A percentile compares a stretch with the other conserved stretches of the same genome.
Conservation (phyloP, 1,140 invertebrate genomes). For the Anthonomus grandis region DNA sequence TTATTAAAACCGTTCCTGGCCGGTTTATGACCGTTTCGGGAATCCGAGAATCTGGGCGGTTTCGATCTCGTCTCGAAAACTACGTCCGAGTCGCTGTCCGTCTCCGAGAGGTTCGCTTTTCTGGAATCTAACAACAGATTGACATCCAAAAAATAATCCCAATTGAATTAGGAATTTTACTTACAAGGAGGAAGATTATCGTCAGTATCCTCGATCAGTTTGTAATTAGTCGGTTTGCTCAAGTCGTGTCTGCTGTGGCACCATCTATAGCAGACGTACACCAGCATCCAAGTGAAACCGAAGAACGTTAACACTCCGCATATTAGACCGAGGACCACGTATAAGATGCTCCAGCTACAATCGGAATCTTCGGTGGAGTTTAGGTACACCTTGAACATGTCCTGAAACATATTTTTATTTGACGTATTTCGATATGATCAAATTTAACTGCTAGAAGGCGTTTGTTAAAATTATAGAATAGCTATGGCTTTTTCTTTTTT, state of each 20-base stretch:
- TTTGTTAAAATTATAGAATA: too few relatives aligned
- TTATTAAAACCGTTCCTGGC: constrained; percentile 54
- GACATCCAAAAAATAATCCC: not conserved
- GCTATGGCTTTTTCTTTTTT: too few relatives aligned
- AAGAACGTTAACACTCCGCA: constrained; percentile 61
- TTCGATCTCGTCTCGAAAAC: constrained; percentile 63
- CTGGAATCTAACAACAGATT: constrained; percentile 52
- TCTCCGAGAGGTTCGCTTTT: constrained; percentile 65
- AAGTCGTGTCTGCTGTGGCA: constrained; percentile 51
- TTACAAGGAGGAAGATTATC: constrained; percentile 54
- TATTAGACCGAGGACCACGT: constrained; percentile 75
- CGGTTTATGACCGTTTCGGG: constrained; percentile 52
- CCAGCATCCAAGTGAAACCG: constrained; percentile 65
- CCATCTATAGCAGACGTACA: constrained; percentile 63
- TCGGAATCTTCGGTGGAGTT: constrained; percentile 63
- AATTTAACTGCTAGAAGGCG: too few relatives aligned
- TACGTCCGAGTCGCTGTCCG: constrained; percentile 72
- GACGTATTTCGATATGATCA: too few relatives aligned
- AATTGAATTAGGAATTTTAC: constrained; percentile 26
- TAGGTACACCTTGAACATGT: constrained; percentile 58
- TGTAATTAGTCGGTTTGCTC: constrained; percentile 57
- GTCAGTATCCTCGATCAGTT: constrained; percentile 60
- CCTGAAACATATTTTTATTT: constrained; percentile 20
- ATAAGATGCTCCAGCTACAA: constrained; percentile 87
- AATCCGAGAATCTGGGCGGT: constrained; percentile 50